phyloP scores from a whole-genome alignment of 2,888 invertebrate species.

The Cantharis rufa region DNA sequence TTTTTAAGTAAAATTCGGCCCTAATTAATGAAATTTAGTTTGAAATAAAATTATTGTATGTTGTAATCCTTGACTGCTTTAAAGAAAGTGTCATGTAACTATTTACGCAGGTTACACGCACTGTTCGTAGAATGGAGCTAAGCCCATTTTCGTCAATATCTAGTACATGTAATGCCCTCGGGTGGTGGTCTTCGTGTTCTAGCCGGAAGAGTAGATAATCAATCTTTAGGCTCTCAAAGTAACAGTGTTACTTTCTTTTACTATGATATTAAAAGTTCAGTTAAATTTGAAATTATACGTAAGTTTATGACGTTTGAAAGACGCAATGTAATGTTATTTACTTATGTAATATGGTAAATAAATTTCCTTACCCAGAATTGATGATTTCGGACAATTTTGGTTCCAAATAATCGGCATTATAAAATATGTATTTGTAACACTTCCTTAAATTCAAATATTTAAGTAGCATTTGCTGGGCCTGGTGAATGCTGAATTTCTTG shows the following conservation, averaged over 20 bases:
- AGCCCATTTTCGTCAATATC: too few relatives aligned
- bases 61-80: too few relatives aligned
- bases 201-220: background rate
- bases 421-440: slow-evolving; percentile 68
- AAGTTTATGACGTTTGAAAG: too few relatives aligned
- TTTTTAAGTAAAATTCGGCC: too few relatives aligned
- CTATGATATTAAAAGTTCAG: too few relatives aligned
- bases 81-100: too few relatives aligned
- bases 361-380: slow-evolving; percentile 62
- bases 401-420: slow-evolving; percentile 68
- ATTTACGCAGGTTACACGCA: too few relatives aligned
- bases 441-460: slow-evolving; percentile 77
- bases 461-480: slow-evolving; percentile 76
- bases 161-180: too few relatives aligned
- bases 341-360: slow-evolving; percentile 4
- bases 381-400: slow-evolving; percentile 67
- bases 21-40: background rate
- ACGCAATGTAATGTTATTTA: background rate
- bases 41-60: too few relatives aligned
- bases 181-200: too few relatives aligned
- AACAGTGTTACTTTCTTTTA: background rate
- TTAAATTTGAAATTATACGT: too few relatives aligned
- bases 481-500: slow-evolving; percentile 78
- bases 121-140: too few relatives aligned
- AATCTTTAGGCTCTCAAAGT: background rate